Percentiles rank a stretch among this genome's conserved stretches.
Conservation (phyloP, 1,140 invertebrate species). For the Drosophila lacertosa region DNA sequence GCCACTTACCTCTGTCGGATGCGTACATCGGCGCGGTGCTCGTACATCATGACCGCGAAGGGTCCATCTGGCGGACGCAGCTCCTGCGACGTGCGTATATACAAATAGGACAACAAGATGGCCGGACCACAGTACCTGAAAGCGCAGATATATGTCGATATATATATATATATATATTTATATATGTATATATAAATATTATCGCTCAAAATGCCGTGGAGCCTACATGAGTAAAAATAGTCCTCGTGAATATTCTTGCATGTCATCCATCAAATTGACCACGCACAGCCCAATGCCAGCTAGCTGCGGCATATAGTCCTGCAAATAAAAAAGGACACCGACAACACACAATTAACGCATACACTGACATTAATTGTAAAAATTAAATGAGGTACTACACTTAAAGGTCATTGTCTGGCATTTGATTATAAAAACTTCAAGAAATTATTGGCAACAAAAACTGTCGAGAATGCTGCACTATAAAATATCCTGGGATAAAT, state of each 20-base stretch:
- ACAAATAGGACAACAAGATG: constrained; percentile 87
- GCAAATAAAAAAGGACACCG: constrained; percentile 48
- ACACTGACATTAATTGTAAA: background rate
- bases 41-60: constrained; percentile 85
- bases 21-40: constrained; percentile 83
- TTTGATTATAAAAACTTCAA: constrained; percentile 33
- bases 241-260: constrained; percentile 87
- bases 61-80: constrained; percentile 86
- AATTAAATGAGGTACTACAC: background rate
- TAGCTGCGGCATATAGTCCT: constrained; percentile 85
- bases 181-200: too few relatives aligned
- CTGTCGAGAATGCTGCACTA: too few relatives aligned
- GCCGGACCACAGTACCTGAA: constrained; percentile 88
- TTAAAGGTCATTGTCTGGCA: constrained; percentile 28
- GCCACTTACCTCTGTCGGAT: constrained; percentile 82
- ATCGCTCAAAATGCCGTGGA: background rate
- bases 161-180: too few relatives aligned
- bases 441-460: too few relatives aligned
- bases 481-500: too few relatives aligned
- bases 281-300: constrained; percentile 86
- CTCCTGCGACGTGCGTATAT: constrained; percentile 87
- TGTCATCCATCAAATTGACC: constrained; percentile 87
- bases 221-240: constrained; percentile 88
- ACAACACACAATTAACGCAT: background rate
- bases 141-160: background rate